phyloP scores from a whole-genome alignment of 2,888 invertebrate species.

The Leucozona laternaria region DNA sequence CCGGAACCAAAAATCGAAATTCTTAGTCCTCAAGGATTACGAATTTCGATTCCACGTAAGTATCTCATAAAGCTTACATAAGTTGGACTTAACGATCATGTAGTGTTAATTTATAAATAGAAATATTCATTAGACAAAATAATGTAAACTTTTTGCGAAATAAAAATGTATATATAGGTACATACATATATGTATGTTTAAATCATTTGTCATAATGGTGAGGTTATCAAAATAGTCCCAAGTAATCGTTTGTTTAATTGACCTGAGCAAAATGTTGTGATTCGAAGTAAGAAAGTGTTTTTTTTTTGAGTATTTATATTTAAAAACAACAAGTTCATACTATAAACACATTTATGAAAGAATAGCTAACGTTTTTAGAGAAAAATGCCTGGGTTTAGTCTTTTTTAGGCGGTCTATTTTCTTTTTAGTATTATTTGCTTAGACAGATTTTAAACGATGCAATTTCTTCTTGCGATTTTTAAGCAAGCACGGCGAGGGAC shows the following conservation, averaged over 20 bases:
- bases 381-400: too few species aligned
- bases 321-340: neutral
- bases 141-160: too few species aligned
- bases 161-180: too few species aligned
- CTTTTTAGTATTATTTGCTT: too few species aligned
- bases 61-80: neutral
- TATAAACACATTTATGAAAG: too few species aligned
- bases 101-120: neutral
- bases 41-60: slow-evolving; percentile 63
- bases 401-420: too few species aligned
- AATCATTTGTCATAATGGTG: neutral
- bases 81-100: neutral
- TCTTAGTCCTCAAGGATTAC: slow-evolving; percentile 45
- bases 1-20: slow-evolving; percentile 53
- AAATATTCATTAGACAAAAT: neutral
- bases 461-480: too few species aligned
- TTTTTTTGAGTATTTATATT: neutral
- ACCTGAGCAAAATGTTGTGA: neutral
- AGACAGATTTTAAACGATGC: too few species aligned
- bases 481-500: too few species aligned
- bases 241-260: neutral
- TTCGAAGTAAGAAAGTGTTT: neutral
- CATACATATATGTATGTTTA: neutral
- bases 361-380: too few species aligned
- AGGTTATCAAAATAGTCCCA: slow-evolving; percentile 6